Base-by-base conservation (phyloP, 1,140 invertebrate genomes). In the Drosophila guanche region DNA sequence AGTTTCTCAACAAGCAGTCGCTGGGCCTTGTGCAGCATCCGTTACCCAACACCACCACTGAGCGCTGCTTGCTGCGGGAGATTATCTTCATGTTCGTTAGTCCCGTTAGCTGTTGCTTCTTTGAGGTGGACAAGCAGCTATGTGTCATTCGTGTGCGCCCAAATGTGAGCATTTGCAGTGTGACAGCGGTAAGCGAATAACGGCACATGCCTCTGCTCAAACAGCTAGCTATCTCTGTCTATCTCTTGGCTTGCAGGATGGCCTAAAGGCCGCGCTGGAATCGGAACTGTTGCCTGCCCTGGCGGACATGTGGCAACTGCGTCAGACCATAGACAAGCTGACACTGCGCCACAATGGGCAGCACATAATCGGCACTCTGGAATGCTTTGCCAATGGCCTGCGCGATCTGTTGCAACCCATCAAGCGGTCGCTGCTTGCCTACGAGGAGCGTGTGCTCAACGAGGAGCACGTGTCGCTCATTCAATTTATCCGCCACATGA, bases 41-140 rank as follows among this genome's bases (percentile, higher is more conserved):
- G 12, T 14, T 68, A 57, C 79, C 89, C 3, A 72, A 59, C 10
- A 91, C 90, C 5, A 57, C 48, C 7, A 70, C 63, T 1, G 91
- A 91, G 48, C 52, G 50, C 3, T 77, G 78, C 20, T 54, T 91
- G 16, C 16, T 91, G 4, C 62, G 90, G 3, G 91, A 91, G 47
- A 85, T 91, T 16, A 55, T 91, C 16, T 76, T 90, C n/a, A 91
- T 91, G 90, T 91, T 91, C 29, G 54, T 75, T 3, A 29, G 29
- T 4, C 89, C 90, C 0, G 50, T 27, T 12, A 77, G 51, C 10
- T 91, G 90, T 23, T 76, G 74, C 22, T 91, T 89, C 46, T 91
- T 91, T n/a, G 25, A 46, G 4, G 51, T 90, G n/a, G 4, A 61
- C 29, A 14, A 42, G 56, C 0, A 27, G 1, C 5, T 25, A 3